Base-by-base conservation (phyloP, 1,140 invertebrate genomes). In the Calephelis virginiensis region DNA sequence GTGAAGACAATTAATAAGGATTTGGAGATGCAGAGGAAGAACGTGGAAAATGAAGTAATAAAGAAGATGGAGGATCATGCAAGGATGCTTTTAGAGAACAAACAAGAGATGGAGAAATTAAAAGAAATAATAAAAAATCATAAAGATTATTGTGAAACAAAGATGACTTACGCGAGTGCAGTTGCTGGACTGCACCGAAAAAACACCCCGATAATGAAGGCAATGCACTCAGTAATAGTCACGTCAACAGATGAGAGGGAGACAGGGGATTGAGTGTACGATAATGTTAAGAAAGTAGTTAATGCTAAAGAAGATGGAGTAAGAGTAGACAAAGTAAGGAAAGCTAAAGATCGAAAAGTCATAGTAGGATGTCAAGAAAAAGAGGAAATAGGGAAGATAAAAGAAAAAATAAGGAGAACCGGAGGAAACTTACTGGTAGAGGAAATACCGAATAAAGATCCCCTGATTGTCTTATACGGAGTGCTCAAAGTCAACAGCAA, bases 361-460 rank as follows among this genome's bases (percentile, higher is more conserved):
- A 68, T 75, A 13, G 61, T 75, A 13, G 70, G 72, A 38, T 70
- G 68, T 40, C 63, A 6, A 12, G 46, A 61, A 8, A 64, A 69
- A 28, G 63, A 61, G 38, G 70, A 72, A 14, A 60, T 48, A 13
- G 40, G 63, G 5, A 72, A 65, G 49, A n/a, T 67, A 11, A 72
- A 28, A 28, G 28, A 28, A 28, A 28, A 14, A 48, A 12, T 71
- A 12, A 28, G 38, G 17, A 66, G 59, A 13, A 11, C 9, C 40
- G 62, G 46, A 10, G 48, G 13, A 7, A 11, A 64, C 5, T 17
- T 73, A 12, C 43, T 40, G 1, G 64, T 70, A 2, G 71, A 71
- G 40, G 69, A 73, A 13, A 66, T 74, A 7, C 63, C 64, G 17
- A 71, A 71, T 11, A 77, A 68, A 9, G 68, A 77, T 13, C 75